These are phyloP conservation scores for Achatina immaculata DNA, from an alignment of 1,140 invertebrate species.

Conservation along the genomic window DNA sequence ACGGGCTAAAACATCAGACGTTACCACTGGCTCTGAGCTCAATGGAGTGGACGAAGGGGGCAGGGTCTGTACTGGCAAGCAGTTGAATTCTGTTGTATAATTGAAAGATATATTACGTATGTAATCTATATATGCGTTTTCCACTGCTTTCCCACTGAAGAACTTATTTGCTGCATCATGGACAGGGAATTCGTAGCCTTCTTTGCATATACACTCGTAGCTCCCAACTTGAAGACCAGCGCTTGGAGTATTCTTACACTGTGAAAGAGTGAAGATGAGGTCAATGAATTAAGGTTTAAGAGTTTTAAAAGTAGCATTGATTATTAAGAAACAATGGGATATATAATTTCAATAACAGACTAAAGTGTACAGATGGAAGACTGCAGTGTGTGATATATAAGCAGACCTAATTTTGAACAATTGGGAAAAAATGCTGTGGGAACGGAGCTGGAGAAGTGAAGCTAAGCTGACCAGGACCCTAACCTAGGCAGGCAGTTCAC, in stretches of 20 bases:
- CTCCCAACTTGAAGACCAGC: constrained; percentile 54
- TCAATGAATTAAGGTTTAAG: background rate
- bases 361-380: too few species aligned
- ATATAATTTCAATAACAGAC: too few species aligned
- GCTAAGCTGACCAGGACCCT: too few species aligned
- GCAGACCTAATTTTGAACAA: too few species aligned
- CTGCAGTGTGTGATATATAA: too few species aligned
- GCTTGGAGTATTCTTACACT: constrained; percentile 61
- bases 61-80: background rate
- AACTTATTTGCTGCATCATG: constrained; percentile 40
- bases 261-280: constrained; percentile 44
- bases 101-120: constrained; percentile 46
- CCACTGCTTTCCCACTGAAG: constrained; percentile 63
- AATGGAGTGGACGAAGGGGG: background rate
- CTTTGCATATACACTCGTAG: constrained; percentile 64
- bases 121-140: constrained; percentile 55
- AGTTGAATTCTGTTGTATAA: constrained; percentile 27
- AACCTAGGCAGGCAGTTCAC: too few species aligned
- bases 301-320: too few species aligned
- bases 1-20: constrained; percentile 76
- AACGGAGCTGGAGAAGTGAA: too few species aligned
- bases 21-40: constrained; percentile 69
- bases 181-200: constrained; percentile 57
- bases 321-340: too few species aligned
- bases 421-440: too few species aligned